Evolutionary conservation across 2,113 vertebrate species (phyloP), one percentile per base, ranked within the genome.

Genomic region (Noctilio leporinus): DNA sequence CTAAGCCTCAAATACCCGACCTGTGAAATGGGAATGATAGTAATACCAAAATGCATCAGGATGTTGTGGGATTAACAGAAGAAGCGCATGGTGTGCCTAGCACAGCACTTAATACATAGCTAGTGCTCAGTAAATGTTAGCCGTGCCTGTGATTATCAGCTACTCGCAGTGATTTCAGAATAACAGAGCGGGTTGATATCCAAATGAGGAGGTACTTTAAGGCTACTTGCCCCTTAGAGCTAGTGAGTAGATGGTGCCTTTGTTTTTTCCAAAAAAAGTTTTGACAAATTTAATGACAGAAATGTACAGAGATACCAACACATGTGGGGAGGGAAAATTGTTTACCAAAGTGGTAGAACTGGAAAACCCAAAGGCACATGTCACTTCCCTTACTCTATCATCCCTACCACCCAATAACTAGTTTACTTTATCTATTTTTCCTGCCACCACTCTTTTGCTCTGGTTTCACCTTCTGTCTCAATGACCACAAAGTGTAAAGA

Each of bases 31-130:
- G 28, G 26, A 40, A 35, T 14, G 33, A 15, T 0, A 55, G 11
- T 10, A 38, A 73, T 2, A 53, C 11, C 16, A 49, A 35, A 35
- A 70, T 3, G 7, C n/a, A 6, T 0, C 1, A 30, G 16, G 0
- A 7, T 28, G 0, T 7, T 28, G 5, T 17, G 17, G 55, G 69
- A n/a, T 24, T 7, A 33, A 43, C 5, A 4, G 4, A 55, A 19
- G 40, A n/a, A 77, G 67, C 12, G 2, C 2, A 20, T 4, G 7
- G 26, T 24, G 20, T 38, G 1, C 43, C 40, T 30, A 35, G 33
- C 22, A 11, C 15, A 20, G 19, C 12, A 24, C 24, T 24, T 55
- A 57, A 47, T 10, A 12, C 26, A 40, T 7, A 33, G 26, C 47
- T 2, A 3, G 35, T 15, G 40, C 57, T 81, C 76, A 85, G 77